phyloP scores from a whole-genome alignment of 2,888 invertebrate species.

The Tetheella fluctuosa region DNA sequence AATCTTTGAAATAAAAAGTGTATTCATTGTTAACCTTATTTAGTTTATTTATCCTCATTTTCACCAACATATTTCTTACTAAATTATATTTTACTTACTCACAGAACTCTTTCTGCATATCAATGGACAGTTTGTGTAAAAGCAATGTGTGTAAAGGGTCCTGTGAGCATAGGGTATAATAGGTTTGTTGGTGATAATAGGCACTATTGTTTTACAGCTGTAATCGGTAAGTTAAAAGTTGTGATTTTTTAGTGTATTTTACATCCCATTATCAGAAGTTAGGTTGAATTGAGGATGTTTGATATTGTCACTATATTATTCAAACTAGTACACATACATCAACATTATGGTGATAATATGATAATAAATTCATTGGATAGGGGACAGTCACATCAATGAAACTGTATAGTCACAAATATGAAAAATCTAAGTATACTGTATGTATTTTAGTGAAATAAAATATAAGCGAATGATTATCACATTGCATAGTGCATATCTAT shows the following conservation, averaged over 20 bases:
- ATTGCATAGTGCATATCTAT: conserved; percentile 10
- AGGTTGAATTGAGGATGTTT: conserved; percentile 48
- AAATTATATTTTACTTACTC: not conserved
- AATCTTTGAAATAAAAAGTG: conserved; percentile 52
- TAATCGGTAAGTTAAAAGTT: conserved; percentile 40
- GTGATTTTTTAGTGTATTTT: conserved; percentile 28
- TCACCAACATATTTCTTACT: not conserved
- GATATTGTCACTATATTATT: conserved; percentile 41
- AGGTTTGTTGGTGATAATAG: not conserved
- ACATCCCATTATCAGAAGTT: conserved; percentile 31
- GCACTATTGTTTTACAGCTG: not conserved
- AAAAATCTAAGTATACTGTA: conserved; percentile 16
- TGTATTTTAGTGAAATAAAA: conserved; percentile 15
- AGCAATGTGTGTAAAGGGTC: not conserved
- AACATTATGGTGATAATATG: conserved; percentile 52
- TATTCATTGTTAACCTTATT: conserved; percentile 56
- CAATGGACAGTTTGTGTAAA: not conserved
- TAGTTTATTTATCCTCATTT: conserved; percentile 29
- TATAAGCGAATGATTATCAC: not conserved
- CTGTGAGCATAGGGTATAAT: not conserved
- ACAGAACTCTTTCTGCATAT: not conserved
- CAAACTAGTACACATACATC: conserved; percentile 25
- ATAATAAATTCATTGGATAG: conserved; percentile 46
- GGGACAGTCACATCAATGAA: conserved; percentile 29
- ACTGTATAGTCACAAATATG: conserved; percentile 22